phyloP scores from a whole-genome alignment of 2,888 invertebrate species.

The Apocheima hispidaria region DNA sequence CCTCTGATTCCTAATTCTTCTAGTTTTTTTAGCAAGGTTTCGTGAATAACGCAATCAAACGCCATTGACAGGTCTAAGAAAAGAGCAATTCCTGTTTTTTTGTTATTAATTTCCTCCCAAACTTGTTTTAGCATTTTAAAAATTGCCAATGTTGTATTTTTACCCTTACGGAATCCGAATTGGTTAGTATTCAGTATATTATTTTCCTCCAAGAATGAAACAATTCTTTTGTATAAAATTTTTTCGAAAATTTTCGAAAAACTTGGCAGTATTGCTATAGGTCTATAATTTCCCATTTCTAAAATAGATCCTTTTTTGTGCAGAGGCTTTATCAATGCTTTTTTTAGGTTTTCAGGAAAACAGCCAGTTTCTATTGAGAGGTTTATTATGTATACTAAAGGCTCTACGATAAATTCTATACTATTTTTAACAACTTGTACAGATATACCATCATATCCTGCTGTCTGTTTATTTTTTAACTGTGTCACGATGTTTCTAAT shows the following conservation, averaged over 20 bases:
- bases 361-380: background rate
- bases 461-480: too few species aligned
- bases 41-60: background rate
- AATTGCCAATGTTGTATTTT: too few species aligned
- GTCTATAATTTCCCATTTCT: too few species aligned
- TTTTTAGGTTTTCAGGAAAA: background rate
- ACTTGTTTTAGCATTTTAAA: background rate
- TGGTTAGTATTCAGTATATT: background rate
- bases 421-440: too few species aligned
- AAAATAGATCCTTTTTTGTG: background rate
- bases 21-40: background rate
- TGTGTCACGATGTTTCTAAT: too few species aligned
- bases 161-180: background rate
- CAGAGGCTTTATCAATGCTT: background rate
- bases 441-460: too few species aligned
- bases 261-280: too few species aligned
- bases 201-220: background rate
- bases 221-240: too few species aligned
- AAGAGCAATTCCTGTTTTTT: slow-evolving; percentile 5
- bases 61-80: background rate
- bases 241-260: too few species aligned
- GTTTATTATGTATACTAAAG: too few species aligned
- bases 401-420: too few species aligned
- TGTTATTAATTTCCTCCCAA: background rate
- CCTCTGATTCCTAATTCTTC: too few species aligned